Conservation (phyloP, 2,113 vertebrate species). For the Zosterops lateralis region DNA sequence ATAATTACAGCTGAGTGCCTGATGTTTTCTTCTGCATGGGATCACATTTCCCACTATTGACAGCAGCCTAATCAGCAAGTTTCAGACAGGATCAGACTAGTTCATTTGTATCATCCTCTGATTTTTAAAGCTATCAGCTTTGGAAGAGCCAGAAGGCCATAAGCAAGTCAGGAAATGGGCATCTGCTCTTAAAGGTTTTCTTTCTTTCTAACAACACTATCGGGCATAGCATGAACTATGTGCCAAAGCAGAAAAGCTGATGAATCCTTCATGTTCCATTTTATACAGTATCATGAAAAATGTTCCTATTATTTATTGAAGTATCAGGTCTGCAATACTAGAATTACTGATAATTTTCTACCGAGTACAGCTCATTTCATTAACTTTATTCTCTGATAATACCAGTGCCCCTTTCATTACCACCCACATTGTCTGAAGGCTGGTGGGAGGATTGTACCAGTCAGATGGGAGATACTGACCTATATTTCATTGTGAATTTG, state of each 20-base stretch:
- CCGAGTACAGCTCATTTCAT: not conserved
- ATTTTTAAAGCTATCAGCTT: not conserved
- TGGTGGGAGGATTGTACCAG: not conserved
- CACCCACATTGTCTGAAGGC: not conserved
- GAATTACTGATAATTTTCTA: not conserved
- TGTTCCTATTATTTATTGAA: not conserved
- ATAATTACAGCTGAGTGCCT: not conserved
- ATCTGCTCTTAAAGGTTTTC: not conserved
- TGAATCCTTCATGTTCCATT: not conserved
- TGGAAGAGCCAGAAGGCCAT: not conserved
- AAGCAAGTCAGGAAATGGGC: not conserved
- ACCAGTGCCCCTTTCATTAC: not conserved
- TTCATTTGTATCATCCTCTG: not conserved
- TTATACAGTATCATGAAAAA: not conserved
- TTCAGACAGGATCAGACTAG: not conserved
- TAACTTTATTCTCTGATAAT: constrained; percentile 7
- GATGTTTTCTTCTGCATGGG: not conserved
- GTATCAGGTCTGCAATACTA: not conserved
- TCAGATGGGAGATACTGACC: not conserved
- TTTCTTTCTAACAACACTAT: not conserved
- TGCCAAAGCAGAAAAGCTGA: not conserved
- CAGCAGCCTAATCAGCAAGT: not conserved
- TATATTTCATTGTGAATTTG: not conserved
- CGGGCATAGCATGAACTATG: not conserved
- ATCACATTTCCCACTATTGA: not conserved